These are phyloP conservation scores for Ochropacha duplaris DNA, from an alignment of 2,888 invertebrate genomes.

Conservation along the genomic window DNA sequence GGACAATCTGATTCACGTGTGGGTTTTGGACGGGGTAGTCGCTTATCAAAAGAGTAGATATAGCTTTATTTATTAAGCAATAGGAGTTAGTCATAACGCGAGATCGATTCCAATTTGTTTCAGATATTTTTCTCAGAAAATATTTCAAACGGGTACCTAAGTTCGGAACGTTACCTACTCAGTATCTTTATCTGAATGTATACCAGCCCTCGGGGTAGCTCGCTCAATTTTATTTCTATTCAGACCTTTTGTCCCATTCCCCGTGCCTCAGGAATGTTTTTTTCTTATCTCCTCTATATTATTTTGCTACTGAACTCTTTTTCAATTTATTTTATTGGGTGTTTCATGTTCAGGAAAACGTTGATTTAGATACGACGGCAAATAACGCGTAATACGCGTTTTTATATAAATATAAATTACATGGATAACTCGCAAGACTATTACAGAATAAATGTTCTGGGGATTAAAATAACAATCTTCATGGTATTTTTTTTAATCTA, in stretches of 20 bases:
- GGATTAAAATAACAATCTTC: no score
- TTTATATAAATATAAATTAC: neutral
- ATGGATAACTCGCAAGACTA: neutral
- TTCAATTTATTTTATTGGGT: conserved; percentile 30
- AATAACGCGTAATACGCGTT: neutral
- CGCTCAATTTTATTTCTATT: conserved; percentile 45
- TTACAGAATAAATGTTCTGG: no score
- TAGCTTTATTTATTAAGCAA: no score
- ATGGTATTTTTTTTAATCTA: no score
- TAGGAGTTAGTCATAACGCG: no score
- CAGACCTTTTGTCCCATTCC: conserved; percentile 30
- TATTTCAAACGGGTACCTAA: conserved; percentile 11
- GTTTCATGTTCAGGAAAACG: conserved; percentile 11
- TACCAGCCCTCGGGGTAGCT: conserved; percentile 27
- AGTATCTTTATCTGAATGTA: conserved; percentile 32
- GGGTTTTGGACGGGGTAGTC: neutral
- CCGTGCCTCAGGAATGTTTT: conserved; percentile 31
- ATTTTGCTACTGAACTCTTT: conserved; percentile 32
- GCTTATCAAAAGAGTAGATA: neutral
- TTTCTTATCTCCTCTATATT: conserved; percentile 35
- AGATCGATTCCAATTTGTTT: neutral
- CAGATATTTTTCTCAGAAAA: neutral
- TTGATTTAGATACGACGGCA: conserved; percentile 11
- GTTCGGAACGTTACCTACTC: conserved; percentile 14
- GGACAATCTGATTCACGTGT: neutral